Percentiles rank a stretch among this genome's conserved stretches.
Conservation (phyloP, 1,140 invertebrate genomes). For the Drosophila sproati region DNA sequence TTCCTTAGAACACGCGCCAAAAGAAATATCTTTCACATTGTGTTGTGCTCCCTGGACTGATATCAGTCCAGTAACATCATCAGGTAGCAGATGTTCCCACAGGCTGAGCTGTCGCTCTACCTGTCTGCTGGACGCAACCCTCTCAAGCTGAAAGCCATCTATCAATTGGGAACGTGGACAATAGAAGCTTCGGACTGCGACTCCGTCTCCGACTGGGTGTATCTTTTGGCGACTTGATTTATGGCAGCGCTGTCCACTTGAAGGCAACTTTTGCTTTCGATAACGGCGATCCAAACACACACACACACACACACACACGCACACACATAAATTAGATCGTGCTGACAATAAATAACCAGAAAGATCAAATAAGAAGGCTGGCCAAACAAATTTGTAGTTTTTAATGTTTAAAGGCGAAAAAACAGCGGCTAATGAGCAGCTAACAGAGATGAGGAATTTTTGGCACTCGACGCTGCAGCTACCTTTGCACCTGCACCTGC, state of each 20-base stretch:
- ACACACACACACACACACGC: slow-evolving; percentile 3
- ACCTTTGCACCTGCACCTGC: not conserved
- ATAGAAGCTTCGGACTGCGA: slow-evolving; percentile 27
- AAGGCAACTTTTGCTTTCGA: slow-evolving; percentile 37
- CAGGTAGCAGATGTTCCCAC: slow-evolving; percentile 31
- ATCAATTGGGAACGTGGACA: slow-evolving; percentile 30
- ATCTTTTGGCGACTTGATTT: slow-evolving; percentile 61
- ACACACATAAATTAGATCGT: slow-evolving; percentile 60
- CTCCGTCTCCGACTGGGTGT: not conserved
- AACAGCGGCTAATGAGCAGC: slow-evolving; percentile 58
- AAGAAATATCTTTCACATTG: slow-evolving; percentile 1
- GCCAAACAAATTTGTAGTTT: slow-evolving; percentile 32
- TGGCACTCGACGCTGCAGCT: not conserved
- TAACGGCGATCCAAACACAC: slow-evolving; percentile 3
- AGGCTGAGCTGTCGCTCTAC: not conserved
- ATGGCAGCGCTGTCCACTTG: slow-evolving; percentile 15
- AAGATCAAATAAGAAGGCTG: slow-evolving; percentile 5
- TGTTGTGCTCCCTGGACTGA: not conserved
- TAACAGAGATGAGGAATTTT: slow-evolving; percentile 9
- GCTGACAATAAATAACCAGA: slow-evolving; percentile 42
- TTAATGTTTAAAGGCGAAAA: slow-evolving; percentile 44
- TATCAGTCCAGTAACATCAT: slow-evolving; percentile 20
- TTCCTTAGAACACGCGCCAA: slow-evolving; percentile 39
- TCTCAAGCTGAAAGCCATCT: slow-evolving; percentile 14
- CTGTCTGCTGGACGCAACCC: slow-evolving; percentile 4